A percentile compares a stretch with the other conserved stretches of the same genome.
Evolutionary conservation across 2,888 invertebrate genomes (phyloP).

Genomic region (Fragum fragum): DNA sequence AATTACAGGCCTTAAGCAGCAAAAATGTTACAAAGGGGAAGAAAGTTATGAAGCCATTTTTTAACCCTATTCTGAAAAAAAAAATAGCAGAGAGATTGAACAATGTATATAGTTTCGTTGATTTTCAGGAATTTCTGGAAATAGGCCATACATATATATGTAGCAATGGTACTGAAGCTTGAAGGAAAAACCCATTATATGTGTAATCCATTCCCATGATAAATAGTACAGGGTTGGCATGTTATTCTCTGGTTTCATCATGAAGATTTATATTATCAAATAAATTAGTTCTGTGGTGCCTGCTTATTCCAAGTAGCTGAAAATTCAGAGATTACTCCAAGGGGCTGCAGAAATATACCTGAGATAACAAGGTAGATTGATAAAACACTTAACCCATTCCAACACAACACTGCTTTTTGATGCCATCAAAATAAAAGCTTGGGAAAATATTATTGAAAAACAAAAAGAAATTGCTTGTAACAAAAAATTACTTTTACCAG

Average conservation of each 20-base stretch:
- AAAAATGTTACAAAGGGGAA: no score
- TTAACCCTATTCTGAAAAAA: no score
- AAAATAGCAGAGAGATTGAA: no score
- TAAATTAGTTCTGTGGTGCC: not conserved
- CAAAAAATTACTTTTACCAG: no score
- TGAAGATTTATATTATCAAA: conserved; percentile 3
- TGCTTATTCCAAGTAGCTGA: not conserved
- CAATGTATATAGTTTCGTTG: no score
- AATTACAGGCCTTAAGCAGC: no score
- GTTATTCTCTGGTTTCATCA: not conserved
- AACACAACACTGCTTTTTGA: no score
- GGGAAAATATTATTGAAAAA: no score
- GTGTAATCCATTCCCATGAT: not conserved
- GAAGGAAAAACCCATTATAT: not conserved
- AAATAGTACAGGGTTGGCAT: not conserved
- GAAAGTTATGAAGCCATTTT: no score
- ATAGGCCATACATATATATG: not conserved
- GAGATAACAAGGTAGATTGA: not conserved
- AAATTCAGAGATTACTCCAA: not conserved
- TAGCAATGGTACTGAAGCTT: not conserved
- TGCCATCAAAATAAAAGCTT: no score
- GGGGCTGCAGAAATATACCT: not conserved
- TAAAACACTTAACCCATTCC: not conserved
- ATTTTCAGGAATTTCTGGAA: no score
- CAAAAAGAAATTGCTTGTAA: no score